Evolutionary conservation across 1,140 invertebrate genomes (phyloP).

Genomic region (Drosophila ohnishii): DNA sequence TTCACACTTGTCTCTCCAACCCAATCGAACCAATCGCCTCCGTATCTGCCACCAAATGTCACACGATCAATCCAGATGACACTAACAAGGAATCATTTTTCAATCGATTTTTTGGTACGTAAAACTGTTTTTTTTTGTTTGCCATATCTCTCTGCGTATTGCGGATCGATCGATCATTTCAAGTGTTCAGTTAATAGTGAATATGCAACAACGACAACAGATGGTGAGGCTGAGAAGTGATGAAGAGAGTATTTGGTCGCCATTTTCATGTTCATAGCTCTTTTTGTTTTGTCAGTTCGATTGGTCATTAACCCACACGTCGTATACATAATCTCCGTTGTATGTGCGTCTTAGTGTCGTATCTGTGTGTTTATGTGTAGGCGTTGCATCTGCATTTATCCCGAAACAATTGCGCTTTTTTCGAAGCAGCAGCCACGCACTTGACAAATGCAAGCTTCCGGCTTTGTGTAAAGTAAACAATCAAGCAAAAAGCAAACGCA

Average conservation of each 20-base stretch:
- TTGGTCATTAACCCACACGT: constrained; percentile 44
- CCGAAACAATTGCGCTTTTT: constrained; percentile 72
- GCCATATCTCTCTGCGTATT: constrained; percentile 21
- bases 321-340: constrained; percentile 25
- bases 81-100: constrained; percentile 78
- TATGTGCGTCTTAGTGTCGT: constrained; percentile 22
- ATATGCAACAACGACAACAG: constrained; percentile 29
- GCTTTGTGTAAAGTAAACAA: constrained; percentile 40
- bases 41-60: constrained; percentile 39
- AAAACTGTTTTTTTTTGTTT: constrained; percentile 34
- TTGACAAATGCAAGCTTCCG: constrained; percentile 51
- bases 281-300: constrained; percentile 27
- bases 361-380: constrained; percentile 42
- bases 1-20: constrained; percentile 48
- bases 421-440: constrained; percentile 63
- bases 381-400: constrained; percentile 35
- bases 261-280: constrained; percentile 33
- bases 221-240: neutral
- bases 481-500: constrained; percentile 9
- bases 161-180: constrained; percentile 46
- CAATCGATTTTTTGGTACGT: constrained; percentile 79
- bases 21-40: constrained; percentile 33
- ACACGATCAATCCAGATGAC: constrained; percentile 69
- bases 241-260: constrained; percentile 16
- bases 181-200: constrained; percentile 71